Conservation (phyloP, 2,113 vertebrate species). For the Microtus montanus region DNA sequence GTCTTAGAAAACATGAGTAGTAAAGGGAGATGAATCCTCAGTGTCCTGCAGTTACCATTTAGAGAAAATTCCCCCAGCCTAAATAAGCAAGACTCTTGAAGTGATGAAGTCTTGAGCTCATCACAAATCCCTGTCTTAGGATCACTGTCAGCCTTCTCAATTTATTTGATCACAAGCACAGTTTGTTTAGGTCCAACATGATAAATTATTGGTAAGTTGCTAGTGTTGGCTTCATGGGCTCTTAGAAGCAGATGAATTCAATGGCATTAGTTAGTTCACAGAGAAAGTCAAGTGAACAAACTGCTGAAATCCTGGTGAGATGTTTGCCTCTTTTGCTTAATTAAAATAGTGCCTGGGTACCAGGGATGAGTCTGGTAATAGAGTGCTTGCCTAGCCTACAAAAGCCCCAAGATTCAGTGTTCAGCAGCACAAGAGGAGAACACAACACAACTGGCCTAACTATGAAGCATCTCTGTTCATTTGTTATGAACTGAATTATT, state of each 20-base stretch:
- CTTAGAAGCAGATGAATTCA: slow-evolving; percentile 6
- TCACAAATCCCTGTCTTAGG: not conserved
- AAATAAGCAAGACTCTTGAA: not conserved
- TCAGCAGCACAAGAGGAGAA: not conserved
- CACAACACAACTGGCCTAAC: no score
- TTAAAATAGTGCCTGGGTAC: not conserved
- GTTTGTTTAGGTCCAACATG: not conserved
- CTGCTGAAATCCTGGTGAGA: slow-evolving; percentile 15
- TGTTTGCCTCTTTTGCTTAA: not conserved
- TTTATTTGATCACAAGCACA: not conserved
- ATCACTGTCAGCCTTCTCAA: not conserved
- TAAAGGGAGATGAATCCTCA: not conserved
- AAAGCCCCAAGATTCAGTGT: not conserved
- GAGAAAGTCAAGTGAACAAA: not conserved
- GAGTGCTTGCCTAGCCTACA: not conserved
- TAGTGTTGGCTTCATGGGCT: not conserved
- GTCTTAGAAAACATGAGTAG: not conserved
- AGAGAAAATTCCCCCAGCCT: not conserved
- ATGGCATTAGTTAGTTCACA: not conserved
- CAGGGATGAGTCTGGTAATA: not conserved
- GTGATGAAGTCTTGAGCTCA: not conserved
- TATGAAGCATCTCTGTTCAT: not conserved
- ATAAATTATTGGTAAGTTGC: not conserved
- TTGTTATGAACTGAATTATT: not conserved
- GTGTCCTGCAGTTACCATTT: not conserved